Percentiles rank a stretch among this genome's conserved stretches.
Evolutionary conservation across 1,140 invertebrate species (phyloP).

Genomic region (Cydia strobilella): DNA sequence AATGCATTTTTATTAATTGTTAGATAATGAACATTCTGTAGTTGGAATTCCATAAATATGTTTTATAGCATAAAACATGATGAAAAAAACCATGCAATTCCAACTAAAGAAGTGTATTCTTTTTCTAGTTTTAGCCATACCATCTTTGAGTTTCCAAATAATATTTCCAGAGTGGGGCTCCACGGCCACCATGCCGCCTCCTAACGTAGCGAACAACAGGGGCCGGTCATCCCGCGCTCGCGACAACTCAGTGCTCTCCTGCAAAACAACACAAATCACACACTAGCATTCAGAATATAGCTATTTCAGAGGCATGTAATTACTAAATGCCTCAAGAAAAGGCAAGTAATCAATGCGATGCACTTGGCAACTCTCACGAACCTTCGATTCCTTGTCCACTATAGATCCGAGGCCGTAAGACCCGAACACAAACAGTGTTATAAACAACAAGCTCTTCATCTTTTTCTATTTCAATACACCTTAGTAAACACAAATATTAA

Average conservation of each 20-base stretch:
- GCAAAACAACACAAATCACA: constrained; percentile 51
- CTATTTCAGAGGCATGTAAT: neutral
- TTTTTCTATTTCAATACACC: constrained; percentile 32
- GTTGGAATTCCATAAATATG: too few relatives aligned
- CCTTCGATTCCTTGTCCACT: constrained; percentile 66
- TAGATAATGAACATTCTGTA: too few relatives aligned
- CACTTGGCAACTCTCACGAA: constrained; percentile 47
- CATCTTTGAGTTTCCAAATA: constrained; percentile 94
- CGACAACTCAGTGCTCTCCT: constrained; percentile 84
- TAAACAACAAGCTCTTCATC: constrained; percentile 58
- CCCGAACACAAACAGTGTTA: constrained; percentile 58
- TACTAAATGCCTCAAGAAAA: constrained; percentile 25
- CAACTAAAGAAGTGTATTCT: neutral
- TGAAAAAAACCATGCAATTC: neutral
- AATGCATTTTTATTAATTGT: too few relatives aligned
- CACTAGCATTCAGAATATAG: constrained; percentile 43
- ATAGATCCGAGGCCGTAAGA: constrained; percentile 53
- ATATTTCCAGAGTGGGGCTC: constrained; percentile 90
- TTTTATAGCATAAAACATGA: neutral
- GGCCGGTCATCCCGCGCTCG: constrained; percentile 85
- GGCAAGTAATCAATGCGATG: constrained; percentile 40
- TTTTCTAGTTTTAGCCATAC: constrained; percentile 76
- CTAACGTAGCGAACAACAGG: constrained; percentile 94
- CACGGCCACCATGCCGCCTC: constrained; percentile 93
- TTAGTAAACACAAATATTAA: constrained; percentile 36